Evolutionary conservation across 2,797 vertebrate genomes (phyloP).

Genomic region (Merluccius polli): DNA sequence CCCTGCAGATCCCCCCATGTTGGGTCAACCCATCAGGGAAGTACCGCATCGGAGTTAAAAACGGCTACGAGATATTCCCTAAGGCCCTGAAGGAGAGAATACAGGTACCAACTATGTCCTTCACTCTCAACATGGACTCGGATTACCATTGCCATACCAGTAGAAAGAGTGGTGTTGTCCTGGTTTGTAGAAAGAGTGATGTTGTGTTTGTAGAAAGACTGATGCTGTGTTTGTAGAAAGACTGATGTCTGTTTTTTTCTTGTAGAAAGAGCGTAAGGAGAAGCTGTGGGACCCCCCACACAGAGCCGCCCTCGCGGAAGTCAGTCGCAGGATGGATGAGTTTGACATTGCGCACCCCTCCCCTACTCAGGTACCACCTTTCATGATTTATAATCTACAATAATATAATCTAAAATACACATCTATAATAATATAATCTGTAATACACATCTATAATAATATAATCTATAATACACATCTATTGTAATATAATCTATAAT

Average conservation of each 20-base stretch:
- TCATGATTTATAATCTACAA: not conserved
- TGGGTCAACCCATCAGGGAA: slow-evolving; percentile 95
- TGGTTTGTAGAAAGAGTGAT: not conserved
- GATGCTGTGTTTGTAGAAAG: not conserved
- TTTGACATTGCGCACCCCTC: slow-evolving; percentile 83
- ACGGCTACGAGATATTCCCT: slow-evolving; percentile 96
- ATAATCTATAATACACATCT: too few species aligned
- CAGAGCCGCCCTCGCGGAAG: slow-evolving; percentile 86
- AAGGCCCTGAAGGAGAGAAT: slow-evolving; percentile 97
- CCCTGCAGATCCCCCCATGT: slow-evolving; percentile 77
- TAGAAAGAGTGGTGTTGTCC: not conserved
- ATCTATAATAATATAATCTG: too few species aligned
- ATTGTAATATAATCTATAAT: too few species aligned
- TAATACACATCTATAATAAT: too few species aligned
- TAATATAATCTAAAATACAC: not conserved
- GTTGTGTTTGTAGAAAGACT: not conserved
- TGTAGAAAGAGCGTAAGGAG: slow-evolving; percentile 95
- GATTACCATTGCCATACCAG: not conserved
- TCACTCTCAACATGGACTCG: slow-evolving; percentile 10
- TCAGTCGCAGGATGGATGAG: slow-evolving; percentile 87
- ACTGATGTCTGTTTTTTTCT: slow-evolving; percentile 11
- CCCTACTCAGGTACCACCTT: slow-evolving; percentile 81
- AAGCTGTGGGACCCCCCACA: slow-evolving; percentile 95
- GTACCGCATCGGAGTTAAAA: slow-evolving; percentile 96
- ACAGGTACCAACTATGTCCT: slow-evolving; percentile 72